A percentile compares a stretch with the other conserved stretches of the same genome.
These are phyloP conservation scores for Bubo scandiacus DNA, from an alignment of 2,113 vertebrate genomes.

Conservation along the genomic window DNA sequence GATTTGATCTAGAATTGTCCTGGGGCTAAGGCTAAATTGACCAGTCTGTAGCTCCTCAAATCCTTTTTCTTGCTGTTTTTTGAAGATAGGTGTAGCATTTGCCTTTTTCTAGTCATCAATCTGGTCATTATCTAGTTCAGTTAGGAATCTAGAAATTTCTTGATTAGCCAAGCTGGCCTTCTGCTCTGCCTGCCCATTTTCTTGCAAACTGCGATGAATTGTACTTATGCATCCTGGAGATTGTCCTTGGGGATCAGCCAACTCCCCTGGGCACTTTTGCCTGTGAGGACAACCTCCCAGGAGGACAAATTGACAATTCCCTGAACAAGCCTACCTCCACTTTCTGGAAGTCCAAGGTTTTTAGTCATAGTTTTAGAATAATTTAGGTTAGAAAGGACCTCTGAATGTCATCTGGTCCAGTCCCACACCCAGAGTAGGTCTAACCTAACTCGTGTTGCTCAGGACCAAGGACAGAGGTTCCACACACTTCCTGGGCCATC, in stretches of 20 bases:
- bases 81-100: background rate
- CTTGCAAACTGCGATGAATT: background rate
- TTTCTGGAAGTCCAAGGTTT: background rate
- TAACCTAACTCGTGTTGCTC: background rate
- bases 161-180: background rate
- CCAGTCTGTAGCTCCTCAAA: background rate
- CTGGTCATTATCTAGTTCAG: background rate
- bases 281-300: background rate
- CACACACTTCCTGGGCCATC: background rate
- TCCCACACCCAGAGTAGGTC: background rate
- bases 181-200: background rate
- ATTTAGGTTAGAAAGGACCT: background rate
- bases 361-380: background rate
- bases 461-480: slow-evolving; percentile 14
- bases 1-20: background rate
- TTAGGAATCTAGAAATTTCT: background rate
- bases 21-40: background rate
- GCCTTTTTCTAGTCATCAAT: background rate
- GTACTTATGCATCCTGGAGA: background rate
- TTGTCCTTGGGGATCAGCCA: background rate
- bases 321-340: background rate
- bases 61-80: background rate
- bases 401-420: background rate
- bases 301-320: background rate
- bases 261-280: background rate